These are phyloP conservation scores for Trinorchestia longiramus DNA, from an alignment of 1,140 invertebrate genomes.

Conservation along the genomic window DNA sequence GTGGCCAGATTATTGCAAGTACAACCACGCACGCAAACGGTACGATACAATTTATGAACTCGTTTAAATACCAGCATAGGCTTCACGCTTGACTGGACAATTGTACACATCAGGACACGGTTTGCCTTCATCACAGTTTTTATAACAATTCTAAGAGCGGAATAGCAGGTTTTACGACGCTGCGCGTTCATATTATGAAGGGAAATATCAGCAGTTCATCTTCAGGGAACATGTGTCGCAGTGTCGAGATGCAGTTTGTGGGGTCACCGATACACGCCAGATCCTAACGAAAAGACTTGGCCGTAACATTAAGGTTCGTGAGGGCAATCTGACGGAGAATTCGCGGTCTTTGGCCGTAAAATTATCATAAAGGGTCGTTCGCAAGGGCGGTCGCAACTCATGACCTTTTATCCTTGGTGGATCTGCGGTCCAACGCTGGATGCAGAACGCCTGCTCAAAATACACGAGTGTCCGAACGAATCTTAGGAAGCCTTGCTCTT, in stretches of 20 bases:
- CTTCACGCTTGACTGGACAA: neutral
- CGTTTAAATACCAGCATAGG: neutral
- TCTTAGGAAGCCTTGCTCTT: neutral
- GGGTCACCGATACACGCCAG: neutral
- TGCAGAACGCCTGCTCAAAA: neutral
- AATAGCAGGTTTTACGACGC: constrained; percentile 12
- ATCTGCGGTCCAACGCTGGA: neutral
- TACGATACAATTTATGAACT: neutral
- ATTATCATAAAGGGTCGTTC: constrained; percentile 36
- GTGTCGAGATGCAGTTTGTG: constrained; percentile 16
- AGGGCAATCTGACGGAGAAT: neutral
- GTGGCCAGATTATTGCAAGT: neutral
- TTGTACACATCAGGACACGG: neutral
- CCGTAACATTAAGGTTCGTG: constrained; percentile 33
- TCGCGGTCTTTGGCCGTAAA: neutral
- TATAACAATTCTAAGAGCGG: neutral
- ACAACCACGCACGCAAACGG: neutral
- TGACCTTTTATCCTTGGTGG: constrained; percentile 24
- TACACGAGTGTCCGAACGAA: neutral
- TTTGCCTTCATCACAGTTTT: constrained; percentile 7
- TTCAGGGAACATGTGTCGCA: neutral
- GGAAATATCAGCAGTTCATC: neutral
- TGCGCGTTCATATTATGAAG: neutral
- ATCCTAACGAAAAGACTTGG: neutral
- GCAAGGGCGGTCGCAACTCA: constrained; percentile 22